Evolutionary conservation across 2,113 vertebrate species (phyloP), one percentile per base, ranked within the genome.

Genomic region (Cairina moschata): DNA sequence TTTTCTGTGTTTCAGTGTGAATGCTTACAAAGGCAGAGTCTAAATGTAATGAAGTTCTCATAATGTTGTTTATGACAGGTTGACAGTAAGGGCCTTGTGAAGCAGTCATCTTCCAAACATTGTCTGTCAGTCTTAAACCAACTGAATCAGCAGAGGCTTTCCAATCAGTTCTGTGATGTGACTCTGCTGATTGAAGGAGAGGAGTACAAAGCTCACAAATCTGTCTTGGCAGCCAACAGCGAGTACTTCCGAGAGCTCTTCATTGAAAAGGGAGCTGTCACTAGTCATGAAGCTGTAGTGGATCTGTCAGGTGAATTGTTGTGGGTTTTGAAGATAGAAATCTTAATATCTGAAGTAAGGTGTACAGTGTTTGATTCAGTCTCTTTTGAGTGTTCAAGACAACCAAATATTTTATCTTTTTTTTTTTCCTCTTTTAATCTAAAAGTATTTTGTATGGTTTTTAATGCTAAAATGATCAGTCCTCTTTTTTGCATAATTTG

Each of bases 201-300:
- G 96, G 99, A 99, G 89, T 98, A 98, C 97, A 99, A 98, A 38
- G 99, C 99, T 7, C 99, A 99, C 97, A 99, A 99, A 96, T 99
- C 99, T 40, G 98, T 99, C 58, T 96, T 99, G 97, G 99, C 99
- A 52, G 99, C 99, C 44, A 99, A 98, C 97, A 99, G 99, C 60
- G 98, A 99, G 79, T 99, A 99, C 96, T 99, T 99, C 97, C 98
- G 99, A 55, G 98, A 99, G 97, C 99, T 99, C 84, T 99, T 99
- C 79, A 98, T 99, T 88, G 99, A 99, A 97, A 99, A 99, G 92
- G 99, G 99, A 59, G 99, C 99, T 32, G 98, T 98, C 65, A 97
- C 99, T 86, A 99, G 99, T 65, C 99, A 99, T 55, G 99, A 99
- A 97, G 99, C 99, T n/a, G 99, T 99, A 82, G 99, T 99, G 40